Evolutionary conservation across 1,140 invertebrate genomes (phyloP).

Genomic region (Pseudachorutes palmiensis): DNA sequence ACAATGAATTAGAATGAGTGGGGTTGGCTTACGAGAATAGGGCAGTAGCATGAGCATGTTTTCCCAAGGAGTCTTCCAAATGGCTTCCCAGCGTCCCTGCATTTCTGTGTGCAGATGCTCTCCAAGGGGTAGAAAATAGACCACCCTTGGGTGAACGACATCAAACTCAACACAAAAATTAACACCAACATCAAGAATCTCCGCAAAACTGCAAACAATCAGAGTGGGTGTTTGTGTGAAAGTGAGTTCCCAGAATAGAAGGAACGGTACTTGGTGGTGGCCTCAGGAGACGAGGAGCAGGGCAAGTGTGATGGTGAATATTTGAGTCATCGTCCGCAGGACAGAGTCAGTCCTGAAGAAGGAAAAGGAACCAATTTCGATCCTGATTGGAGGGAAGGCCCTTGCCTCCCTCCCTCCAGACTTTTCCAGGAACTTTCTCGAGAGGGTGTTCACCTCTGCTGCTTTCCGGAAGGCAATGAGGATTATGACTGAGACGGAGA

Average conservation of each 20-base stretch:
- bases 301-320: not conserved
- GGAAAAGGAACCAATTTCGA: not conserved
- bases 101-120: constrained; percentile 2
- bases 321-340: not conserved
- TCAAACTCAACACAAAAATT: not conserved
- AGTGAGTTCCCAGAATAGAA: not conserved
- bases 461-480: not conserved
- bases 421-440: not conserved
- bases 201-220: not conserved
- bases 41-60: constrained; percentile 6
- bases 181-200: not conserved
- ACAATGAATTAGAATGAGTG: no score
- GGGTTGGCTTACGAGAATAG: not conserved
- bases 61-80: not conserved
- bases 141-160: not conserved
- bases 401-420: not conserved
- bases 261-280: not conserved
- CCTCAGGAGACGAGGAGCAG: not conserved
- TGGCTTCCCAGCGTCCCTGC: constrained; percentile 2
- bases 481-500: not conserved
- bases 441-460: not conserved
- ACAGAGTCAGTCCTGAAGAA: not conserved
- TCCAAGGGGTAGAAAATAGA: constrained; percentile 4
- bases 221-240: not conserved
- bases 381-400: not conserved